Evolutionary conservation across 2,797 vertebrate species (phyloP).

Genomic region (Argentina silus): DNA sequence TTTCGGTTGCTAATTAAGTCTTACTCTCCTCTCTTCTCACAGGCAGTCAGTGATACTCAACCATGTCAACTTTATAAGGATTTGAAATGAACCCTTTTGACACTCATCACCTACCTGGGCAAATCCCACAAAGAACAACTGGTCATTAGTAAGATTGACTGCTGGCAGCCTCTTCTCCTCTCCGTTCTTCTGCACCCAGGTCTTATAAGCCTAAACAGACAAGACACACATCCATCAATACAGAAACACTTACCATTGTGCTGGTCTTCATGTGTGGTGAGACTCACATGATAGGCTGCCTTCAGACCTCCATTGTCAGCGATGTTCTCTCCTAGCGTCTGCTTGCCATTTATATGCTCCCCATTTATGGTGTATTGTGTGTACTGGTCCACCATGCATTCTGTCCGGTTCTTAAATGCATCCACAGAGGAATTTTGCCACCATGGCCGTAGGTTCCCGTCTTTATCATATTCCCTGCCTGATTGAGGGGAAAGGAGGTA

Average conservation of each 20-base stretch:
- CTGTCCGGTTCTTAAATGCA: conserved; percentile 89
- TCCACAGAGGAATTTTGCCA: conserved; percentile 95
- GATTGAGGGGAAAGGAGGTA: conserved; percentile 14
- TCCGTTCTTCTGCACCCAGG: conserved; percentile 86
- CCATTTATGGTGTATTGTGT: conserved; percentile 86
- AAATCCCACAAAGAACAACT: conserved; percentile 97
- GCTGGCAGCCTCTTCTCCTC: conserved; percentile 91
- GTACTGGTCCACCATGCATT: conserved; percentile 95
- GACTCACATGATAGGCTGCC: conserved; percentile 92
- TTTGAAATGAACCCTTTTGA: not conserved
- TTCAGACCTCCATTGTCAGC: conserved; percentile 96
- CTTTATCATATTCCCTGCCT: conserved; percentile 96
- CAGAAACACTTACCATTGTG: not conserved
- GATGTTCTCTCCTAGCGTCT: conserved; percentile 96
- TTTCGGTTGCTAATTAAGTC: too few relatives aligned
- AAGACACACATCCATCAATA: not conserved
- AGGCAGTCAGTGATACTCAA: not conserved
- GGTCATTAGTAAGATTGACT: conserved; percentile 91
- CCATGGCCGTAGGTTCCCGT: conserved; percentile 93
- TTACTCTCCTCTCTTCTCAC: too few relatives aligned
- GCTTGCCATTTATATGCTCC: conserved; percentile 91
- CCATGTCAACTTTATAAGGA: not conserved
- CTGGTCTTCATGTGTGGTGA: not conserved
- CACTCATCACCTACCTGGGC: conserved; percentile 83
- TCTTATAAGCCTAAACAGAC: conserved; percentile 85